Percentiles rank a stretch among this genome's conserved stretches.
These are phyloP conservation scores for Pediacus dermestoides DNA, from an alignment of 2,888 invertebrate species.

Conservation along the genomic window DNA sequence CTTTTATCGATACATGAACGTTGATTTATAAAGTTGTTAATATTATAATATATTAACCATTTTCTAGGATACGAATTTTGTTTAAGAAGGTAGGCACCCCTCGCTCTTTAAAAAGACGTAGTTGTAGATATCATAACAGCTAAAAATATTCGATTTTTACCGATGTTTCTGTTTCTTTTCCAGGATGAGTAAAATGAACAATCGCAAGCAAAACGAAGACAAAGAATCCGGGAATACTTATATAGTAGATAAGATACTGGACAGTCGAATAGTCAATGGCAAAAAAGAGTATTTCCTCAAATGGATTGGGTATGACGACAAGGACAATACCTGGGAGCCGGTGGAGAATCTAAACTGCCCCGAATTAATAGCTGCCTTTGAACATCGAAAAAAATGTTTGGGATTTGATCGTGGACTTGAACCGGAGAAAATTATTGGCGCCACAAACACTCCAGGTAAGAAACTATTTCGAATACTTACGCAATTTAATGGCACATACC, in stretches of 20 bases:
- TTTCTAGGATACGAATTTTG: no score
- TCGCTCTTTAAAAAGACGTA: no score
- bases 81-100: no score
- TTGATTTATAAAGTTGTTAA: no score
- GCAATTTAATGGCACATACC: background rate
- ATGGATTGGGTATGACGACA: conserved; percentile 78
- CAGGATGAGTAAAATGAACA: no score
- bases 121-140: no score
- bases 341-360: conserved; percentile 85
- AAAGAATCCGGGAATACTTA: no score
- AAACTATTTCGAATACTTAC: background rate
- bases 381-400: conserved; percentile 65
- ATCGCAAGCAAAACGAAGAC: no score
- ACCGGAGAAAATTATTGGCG: conserved; percentile 85
- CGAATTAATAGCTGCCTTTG: conserved; percentile 80
- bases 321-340: conserved; percentile 96
- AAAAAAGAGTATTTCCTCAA: conserved; percentile 58
- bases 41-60: no score
- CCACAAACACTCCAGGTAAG: conserved; percentile 83
- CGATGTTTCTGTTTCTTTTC: no score
- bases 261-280: conserved; percentile 67
- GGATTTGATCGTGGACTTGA: conserved; percentile 81
- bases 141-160: no score
- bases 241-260: conserved; percentile 87
- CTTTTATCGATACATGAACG: no score